phyloP scores from a whole-genome alignment of 2,888 invertebrate species.

The Agriotes lineatus region DNA sequence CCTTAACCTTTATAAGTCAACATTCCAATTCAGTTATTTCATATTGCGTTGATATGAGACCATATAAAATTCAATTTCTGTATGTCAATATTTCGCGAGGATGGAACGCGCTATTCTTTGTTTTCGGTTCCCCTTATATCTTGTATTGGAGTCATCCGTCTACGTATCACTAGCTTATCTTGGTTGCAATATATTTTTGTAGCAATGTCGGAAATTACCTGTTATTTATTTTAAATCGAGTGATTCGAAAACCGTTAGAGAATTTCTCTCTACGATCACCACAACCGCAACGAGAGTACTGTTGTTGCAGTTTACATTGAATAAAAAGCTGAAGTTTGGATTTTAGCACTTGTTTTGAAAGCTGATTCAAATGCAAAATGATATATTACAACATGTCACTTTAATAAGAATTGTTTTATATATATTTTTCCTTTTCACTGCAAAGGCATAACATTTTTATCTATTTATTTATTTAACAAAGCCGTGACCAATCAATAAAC shows the following conservation, averaged over 20 bases:
- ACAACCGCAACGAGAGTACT: too few relatives aligned
- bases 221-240: conserved; percentile 33
- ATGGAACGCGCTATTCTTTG: conserved; percentile 43
- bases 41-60: conserved; percentile 57
- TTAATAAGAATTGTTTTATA: too few relatives aligned
- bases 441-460: too few relatives aligned
- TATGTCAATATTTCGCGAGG: conserved; percentile 46
- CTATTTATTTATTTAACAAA: too few relatives aligned
- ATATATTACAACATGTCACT: too few relatives aligned
- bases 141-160: conserved; percentile 40
- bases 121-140: conserved; percentile 40
- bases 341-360: too few relatives aligned
- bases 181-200: conserved; percentile 36
- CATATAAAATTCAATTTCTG: conserved; percentile 58
- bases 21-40: conserved; percentile 52
- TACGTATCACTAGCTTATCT: conserved; percentile 33
- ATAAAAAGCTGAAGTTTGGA: too few relatives aligned
- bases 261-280: neutral
- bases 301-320: too few relatives aligned
- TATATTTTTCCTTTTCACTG: too few relatives aligned
- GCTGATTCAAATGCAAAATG: too few relatives aligned
- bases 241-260: conserved; percentile 19
- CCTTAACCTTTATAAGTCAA: conserved; percentile 48
- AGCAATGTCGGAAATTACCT: conserved; percentile 33
- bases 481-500: too few relatives aligned